phyloP scores from a whole-genome alignment of 2,113 vertebrate species.

The Halichoerus grypus region DNA sequence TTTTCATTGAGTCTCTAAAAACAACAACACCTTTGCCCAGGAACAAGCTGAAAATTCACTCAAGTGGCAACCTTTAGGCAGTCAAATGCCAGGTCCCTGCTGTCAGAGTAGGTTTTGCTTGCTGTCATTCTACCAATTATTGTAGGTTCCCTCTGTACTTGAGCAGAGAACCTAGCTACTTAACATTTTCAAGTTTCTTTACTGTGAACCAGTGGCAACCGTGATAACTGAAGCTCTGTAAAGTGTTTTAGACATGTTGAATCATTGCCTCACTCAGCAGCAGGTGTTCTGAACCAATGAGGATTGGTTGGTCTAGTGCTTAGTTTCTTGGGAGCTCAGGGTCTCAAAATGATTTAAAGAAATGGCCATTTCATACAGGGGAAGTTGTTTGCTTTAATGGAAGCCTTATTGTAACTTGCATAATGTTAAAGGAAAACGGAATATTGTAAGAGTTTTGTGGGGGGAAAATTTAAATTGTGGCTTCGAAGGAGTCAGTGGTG shows the following conservation, averaged over 20 bases:
- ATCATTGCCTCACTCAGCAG: background rate
- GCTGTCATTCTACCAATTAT: background rate
- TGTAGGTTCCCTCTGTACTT: background rate
- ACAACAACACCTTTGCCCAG: background rate
- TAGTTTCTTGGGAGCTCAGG: background rate
- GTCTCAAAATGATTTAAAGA: constrained; percentile 41
- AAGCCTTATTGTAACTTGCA: constrained; percentile 20
- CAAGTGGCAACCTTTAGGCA: background rate
- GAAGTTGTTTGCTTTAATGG: constrained; percentile 36
- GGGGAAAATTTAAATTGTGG: constrained; percentile 51
- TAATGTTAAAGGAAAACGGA: constrained; percentile 49
- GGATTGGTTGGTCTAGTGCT: background rate
- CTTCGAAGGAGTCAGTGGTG: constrained; percentile 55
- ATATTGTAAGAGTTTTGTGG: constrained; percentile 54
- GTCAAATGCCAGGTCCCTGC: background rate
- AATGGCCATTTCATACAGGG: background rate
- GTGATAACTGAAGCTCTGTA: background rate
- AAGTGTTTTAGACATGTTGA: background rate
- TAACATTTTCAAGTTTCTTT: background rate
- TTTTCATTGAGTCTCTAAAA: constrained; percentile 30
- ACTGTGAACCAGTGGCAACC: background rate
- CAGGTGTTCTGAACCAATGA: background rate
- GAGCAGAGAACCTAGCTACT: background rate
- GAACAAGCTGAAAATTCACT: background rate
- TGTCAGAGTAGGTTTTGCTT: background rate